phyloP scores from a whole-genome alignment of 1,140 invertebrate species.

The Drosophila parabipectinata region DNA sequence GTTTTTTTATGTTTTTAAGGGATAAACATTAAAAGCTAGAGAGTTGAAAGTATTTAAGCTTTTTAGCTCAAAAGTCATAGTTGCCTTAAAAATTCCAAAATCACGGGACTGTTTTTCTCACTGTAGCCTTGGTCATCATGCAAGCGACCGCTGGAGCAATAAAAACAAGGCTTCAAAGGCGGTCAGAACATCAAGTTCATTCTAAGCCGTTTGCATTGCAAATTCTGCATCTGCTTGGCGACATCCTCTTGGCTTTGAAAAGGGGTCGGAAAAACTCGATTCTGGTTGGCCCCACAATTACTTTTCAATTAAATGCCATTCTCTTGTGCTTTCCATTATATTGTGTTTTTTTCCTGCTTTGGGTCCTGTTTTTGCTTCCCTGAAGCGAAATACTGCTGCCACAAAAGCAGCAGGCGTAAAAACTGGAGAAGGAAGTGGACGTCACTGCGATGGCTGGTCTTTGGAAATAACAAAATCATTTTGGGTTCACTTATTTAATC shows the following conservation, averaged over 20 bases:
- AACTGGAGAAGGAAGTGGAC: not conserved
- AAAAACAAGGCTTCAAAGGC: slow-evolving; percentile 41
- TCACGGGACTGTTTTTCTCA: not conserved
- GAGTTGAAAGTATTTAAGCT: too few relatives aligned
- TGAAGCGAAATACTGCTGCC: slow-evolving; percentile 12
- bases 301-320: slow-evolving; percentile 71
- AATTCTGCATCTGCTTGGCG: slow-evolving; percentile 35
- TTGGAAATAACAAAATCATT: slow-evolving; percentile 42
- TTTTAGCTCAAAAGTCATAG: too few relatives aligned
- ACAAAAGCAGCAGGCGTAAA: slow-evolving; percentile 26
- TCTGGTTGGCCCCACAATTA: slow-evolving; percentile 47
- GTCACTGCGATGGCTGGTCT: not conserved
- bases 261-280: not conserved
- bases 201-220: slow-evolving; percentile 56
- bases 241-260: slow-evolving; percentile 3
- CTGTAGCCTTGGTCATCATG: slow-evolving; percentile 18
- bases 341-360: slow-evolving; percentile 19
- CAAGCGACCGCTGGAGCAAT: slow-evolving; percentile 17
- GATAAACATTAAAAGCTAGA: not conserved
- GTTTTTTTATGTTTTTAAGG: not conserved
- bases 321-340: slow-evolving; percentile 33
- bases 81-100: too few relatives aligned
- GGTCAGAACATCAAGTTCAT: slow-evolving; percentile 33
- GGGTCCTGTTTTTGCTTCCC: slow-evolving; percentile 13
- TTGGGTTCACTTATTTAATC: slow-evolving; percentile 43